Evolutionary conservation across 2,113 vertebrate species (phyloP).

Genomic region (Raja brachyura): DNA sequence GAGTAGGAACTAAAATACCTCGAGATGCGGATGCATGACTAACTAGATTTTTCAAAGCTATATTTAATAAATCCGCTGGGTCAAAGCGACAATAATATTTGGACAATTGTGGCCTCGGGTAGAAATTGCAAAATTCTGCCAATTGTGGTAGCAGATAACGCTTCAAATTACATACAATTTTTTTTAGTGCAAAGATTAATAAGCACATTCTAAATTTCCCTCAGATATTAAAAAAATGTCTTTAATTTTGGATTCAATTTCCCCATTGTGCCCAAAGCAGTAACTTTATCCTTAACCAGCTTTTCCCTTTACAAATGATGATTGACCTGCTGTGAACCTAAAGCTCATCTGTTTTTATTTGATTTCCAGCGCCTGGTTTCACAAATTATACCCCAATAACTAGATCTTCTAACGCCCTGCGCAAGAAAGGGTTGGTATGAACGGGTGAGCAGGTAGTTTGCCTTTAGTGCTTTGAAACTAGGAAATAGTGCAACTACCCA

Average conservation of each 20-base stretch:
- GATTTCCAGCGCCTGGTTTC: neutral
- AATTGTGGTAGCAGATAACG: too few relatives aligned
- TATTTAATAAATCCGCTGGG: neutral
- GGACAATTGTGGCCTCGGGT: neutral
- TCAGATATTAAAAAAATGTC: too few relatives aligned
- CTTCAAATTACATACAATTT: too few relatives aligned
- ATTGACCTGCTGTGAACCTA: neutral
- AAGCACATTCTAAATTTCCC: too few relatives aligned
- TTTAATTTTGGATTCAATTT: conserved; percentile 1
- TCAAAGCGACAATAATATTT: neutral
- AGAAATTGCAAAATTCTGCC: neutral
- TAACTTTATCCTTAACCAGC: neutral
- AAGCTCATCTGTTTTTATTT: neutral
- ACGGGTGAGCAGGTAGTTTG: neutral
- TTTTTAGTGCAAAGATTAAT: too few relatives aligned
- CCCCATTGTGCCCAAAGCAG: neutral
- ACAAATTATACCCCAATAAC: neutral
- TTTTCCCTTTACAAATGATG: neutral
- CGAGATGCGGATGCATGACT: neutral
- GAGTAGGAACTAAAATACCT: neutral
- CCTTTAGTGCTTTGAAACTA: neutral
- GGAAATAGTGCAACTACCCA: neutral
- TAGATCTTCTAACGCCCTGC: neutral
- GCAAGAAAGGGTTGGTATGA: neutral
- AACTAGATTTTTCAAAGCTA: neutral